Conservation (phyloP, 2,113 vertebrate genomes). For the Poicephalus gulielmi region DNA sequence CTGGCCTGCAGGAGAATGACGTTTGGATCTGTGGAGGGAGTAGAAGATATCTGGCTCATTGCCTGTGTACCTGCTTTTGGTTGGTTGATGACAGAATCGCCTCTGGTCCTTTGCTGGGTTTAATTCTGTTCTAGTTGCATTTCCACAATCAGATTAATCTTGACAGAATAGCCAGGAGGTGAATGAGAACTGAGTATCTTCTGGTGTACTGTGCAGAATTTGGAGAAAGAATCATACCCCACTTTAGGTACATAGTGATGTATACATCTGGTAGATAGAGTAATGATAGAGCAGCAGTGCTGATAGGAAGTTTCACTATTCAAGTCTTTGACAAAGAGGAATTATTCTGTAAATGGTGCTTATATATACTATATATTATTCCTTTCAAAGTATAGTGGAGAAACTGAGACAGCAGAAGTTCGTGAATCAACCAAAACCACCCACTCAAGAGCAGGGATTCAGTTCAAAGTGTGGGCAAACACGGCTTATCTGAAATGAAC, state of each 20-base stretch:
- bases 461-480: neutral
- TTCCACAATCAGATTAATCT: neutral
- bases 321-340: neutral
- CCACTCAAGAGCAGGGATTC: neutral
- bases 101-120: neutral
- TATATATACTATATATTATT: neutral
- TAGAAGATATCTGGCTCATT: neutral
- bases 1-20: neutral
- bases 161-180: neutral
- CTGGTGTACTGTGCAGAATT: neutral
- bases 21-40: neutral
- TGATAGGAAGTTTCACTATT: neutral
- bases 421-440: neutral
- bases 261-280: neutral
- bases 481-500: neutral
- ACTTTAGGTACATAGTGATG: neutral
- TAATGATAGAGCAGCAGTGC: neutral
- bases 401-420: neutral
- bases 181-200: neutral
- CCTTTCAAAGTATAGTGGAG: neutral
- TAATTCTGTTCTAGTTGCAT: neutral
- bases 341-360: neutral
- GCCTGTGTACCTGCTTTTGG: neutral
- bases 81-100: neutral
- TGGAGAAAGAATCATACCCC: neutral